Base-by-base conservation (phyloP, 2,797 vertebrate species). In the Coranthus polyacanthus region DNA sequence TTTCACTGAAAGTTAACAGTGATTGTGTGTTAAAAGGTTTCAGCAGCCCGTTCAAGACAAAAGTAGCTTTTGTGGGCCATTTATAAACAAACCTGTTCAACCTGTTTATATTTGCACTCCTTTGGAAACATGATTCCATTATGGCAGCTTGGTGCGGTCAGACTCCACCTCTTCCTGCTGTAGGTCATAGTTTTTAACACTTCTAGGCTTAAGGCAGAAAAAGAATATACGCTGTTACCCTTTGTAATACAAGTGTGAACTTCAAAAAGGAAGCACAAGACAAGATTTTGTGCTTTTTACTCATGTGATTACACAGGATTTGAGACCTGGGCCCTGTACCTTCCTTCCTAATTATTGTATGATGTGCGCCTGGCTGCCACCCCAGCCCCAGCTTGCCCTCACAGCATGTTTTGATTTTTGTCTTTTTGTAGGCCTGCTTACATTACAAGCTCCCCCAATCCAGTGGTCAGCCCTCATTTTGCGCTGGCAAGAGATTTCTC, bases 401-500 rank as follows among this genome's bases (percentile, higher is more conserved):
- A 56, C 81, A 78, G 80, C 54, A 57, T 78, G 72, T 84, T 91
- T 91, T 83, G 44, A 88, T 89, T 86, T 88, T 78, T 75, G 58
- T 82, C 78, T 82, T 86, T 82, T 82, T 76, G 71, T 75, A 51
- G 71, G 22, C 63, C 71, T 9, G 63, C 83, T 87, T 75, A 72
- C 68, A 76, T 74, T 85, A 83, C 47, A 18, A 66, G 52, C 54
- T 59, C 58, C 76, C 41, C 70, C 61, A 11, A 77, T 83, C 72
- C 70, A 67, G 72, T 60, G 75, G 78, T 85, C 72, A 63, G 72
- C 64, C 63, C 78, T 67, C 47, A 21, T 78, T 81, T 75, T 77
- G 60, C 68, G 58, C 66, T 73, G 78, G 82, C 70, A 79, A 61
- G 38, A 68, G 53, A 73, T 80, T 86, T 80, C 75, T 84, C 65